Evolutionary conservation across 2,113 vertebrate species (phyloP).

Genomic region (Phylloscopus trochiloides): DNA sequence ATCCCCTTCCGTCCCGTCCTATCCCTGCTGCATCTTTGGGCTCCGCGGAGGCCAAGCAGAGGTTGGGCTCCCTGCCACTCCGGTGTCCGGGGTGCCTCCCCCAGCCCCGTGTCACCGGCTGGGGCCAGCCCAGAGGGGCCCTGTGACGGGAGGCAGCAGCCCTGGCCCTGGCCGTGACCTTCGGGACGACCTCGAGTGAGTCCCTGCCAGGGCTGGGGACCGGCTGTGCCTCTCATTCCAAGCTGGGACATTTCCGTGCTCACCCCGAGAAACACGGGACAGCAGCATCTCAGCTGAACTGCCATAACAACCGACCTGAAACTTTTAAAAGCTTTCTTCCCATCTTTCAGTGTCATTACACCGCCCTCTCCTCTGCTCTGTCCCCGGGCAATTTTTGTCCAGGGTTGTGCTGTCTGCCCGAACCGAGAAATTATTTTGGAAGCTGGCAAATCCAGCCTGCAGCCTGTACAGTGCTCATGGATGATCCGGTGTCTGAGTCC

Average conservation of each 20-base stretch:
- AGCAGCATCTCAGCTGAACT: fast-evolving
- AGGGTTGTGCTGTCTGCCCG: not conserved
- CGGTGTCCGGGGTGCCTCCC: fast-evolving
- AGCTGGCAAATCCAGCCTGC: not conserved
- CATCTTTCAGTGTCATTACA: not conserved
- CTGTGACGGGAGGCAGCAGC: not conserved
- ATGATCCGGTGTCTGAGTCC: not conserved
- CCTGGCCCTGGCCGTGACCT: constrained; percentile 32
- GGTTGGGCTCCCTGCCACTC: not conserved
- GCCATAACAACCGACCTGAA: fast-evolving
- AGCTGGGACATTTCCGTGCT: fast-evolving
- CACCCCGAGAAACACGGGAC: not conserved
- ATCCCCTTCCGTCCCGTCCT: fast-evolving
- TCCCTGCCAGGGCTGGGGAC: not conserved
- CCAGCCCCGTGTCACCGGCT: not conserved
- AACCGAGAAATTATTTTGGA: not conserved
- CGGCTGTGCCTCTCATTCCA: fast-evolving
- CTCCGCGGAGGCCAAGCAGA: not conserved
- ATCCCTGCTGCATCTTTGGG: not conserved
- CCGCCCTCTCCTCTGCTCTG: fast-evolving
- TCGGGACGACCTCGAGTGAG: not conserved
- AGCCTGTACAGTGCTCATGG: not conserved
- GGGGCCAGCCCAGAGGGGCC: not conserved
- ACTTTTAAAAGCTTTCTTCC: not conserved
- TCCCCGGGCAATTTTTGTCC: not conserved